Conservation (phyloP, 2,888 invertebrate species). For the Chloroclysta siterata region DNA sequence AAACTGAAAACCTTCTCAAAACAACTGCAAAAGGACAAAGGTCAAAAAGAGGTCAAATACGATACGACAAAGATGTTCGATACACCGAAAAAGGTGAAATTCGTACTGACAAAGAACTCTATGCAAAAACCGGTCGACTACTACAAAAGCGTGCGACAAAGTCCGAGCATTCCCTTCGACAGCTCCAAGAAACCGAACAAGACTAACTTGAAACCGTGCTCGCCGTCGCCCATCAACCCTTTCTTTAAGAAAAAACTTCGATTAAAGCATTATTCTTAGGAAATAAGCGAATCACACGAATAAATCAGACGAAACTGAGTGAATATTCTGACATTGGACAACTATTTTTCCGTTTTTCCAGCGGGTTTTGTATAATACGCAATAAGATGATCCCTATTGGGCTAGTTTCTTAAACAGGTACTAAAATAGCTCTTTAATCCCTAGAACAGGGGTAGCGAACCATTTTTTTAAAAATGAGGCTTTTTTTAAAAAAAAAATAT, state of each 20-base stretch:
- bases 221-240: constrained; percentile 90
- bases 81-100: constrained; percentile 88
- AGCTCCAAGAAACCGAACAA: constrained; percentile 87
- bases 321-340: no score
- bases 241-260: constrained; percentile 87
- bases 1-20: constrained; percentile 67
- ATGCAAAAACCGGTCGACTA: constrained; percentile 91
- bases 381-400: no score
- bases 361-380: no score
- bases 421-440: no score
- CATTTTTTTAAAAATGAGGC: no score
- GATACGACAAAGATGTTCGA: constrained; percentile 37
- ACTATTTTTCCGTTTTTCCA: no score
- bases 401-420: no score
- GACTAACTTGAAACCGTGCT: constrained; percentile 89
- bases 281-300: background rate
- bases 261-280: constrained; percentile 41
- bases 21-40: constrained; percentile 42
- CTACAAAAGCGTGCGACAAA: constrained; percentile 87
- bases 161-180: constrained; percentile 91
- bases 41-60: constrained; percentile 32
- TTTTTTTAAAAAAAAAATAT: no score
- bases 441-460: no score
- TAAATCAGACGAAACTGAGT: no score
- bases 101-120: constrained; percentile 88